Conservation (phyloP, 1,140 invertebrate genomes). For the Euschistus heros region DNA sequence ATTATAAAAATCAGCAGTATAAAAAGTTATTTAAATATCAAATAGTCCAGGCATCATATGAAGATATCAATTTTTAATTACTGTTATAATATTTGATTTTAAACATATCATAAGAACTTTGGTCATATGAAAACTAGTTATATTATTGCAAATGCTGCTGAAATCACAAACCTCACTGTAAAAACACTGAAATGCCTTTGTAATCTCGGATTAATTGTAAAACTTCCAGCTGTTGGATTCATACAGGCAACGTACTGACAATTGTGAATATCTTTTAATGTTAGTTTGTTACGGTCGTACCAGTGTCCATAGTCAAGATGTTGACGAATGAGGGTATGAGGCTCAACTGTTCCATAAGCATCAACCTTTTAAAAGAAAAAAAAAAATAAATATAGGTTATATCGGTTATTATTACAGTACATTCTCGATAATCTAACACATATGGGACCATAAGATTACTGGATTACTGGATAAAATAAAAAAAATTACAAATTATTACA, state of each 20-base stretch:
- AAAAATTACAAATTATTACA: too few species aligned
- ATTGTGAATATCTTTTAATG: constrained; percentile 90
- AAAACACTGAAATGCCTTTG: constrained; percentile 92
- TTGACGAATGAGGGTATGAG: constrained; percentile 88
- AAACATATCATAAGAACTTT: too few species aligned
- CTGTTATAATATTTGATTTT: too few species aligned
- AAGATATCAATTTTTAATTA: too few species aligned
- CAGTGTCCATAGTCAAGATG: constrained; percentile 93
- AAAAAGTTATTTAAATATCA: too few species aligned
- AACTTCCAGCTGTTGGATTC: constrained; percentile 95
- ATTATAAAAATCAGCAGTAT: too few species aligned
- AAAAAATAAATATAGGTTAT: neutral
- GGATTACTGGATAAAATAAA: neutral
- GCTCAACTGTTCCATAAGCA: constrained; percentile 87
- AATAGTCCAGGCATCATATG: too few species aligned
- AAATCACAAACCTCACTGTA: constrained; percentile 47
- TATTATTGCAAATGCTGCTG: too few species aligned
- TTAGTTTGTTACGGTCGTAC: constrained; percentile 85
- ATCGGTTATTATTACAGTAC: too few species aligned
- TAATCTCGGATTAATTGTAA: constrained; percentile 88
- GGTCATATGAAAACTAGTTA: too few species aligned
- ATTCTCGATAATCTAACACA: too few species aligned
- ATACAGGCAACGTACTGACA: constrained; percentile 94
- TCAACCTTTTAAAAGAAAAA: constrained; percentile 47
- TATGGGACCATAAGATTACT: too few species aligned